Conservation (phyloP, 2,113 vertebrate genomes). For the Plestiodon gilberti region DNA sequence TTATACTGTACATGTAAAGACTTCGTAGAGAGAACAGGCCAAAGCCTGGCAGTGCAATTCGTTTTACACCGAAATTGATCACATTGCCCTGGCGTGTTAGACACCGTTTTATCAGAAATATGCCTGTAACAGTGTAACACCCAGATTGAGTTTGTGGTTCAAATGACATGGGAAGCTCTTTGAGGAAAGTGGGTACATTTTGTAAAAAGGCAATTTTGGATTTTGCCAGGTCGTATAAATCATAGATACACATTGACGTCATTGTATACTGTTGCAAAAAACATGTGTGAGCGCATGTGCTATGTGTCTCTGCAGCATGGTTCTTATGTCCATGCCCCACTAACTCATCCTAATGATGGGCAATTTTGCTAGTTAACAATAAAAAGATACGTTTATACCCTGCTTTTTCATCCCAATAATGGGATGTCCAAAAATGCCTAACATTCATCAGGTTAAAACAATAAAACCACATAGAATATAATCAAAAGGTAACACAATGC, state of each 20-base stretch:
- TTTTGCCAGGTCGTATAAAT: neutral
- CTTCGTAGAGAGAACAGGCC: conserved; percentile 4
- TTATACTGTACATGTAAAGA: neutral
- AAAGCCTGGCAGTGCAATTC: conserved; percentile 12
- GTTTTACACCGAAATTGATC: conserved; percentile 17
- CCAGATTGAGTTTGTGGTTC: neutral
- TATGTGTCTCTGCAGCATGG: neutral
- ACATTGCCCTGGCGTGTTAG: neutral
- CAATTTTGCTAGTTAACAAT: neutral
- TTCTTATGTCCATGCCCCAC: neutral
- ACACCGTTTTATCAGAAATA: conserved; percentile 19
- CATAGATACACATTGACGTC: neutral
- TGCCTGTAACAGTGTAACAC: neutral
- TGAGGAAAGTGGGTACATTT: neutral
- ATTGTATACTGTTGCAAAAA: neutral
- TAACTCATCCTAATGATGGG: neutral
- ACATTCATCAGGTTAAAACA: no score
- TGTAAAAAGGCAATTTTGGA: neutral
- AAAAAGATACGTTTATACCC: no score
- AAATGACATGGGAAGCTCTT: neutral
- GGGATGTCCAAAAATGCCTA: no score
- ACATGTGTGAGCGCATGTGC: neutral
- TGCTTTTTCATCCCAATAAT: no score
- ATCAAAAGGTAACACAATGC: no score
- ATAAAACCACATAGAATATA: no score